These are phyloP conservation scores for Hycleus phaleratus DNA, from an alignment of 1,140 invertebrate genomes.

Conservation along the genomic window DNA sequence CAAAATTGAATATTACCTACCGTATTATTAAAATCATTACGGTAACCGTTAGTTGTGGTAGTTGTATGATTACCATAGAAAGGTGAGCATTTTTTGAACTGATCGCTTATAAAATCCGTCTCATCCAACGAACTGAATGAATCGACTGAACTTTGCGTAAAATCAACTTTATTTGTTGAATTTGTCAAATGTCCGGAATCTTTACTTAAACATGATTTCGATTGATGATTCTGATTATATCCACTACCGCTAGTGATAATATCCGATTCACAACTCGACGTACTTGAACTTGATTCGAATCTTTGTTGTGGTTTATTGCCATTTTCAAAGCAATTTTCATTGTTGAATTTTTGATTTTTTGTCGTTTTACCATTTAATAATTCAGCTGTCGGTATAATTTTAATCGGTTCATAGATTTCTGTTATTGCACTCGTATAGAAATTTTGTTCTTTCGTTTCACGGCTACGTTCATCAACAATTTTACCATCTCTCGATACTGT, in stretches of 20 bases:
- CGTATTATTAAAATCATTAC: conserved; percentile 19
- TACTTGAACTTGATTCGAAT: conserved; percentile 37
- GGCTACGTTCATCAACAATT: conserved; percentile 61
- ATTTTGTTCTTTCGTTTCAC: conserved; percentile 67
- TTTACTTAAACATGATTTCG: conserved; percentile 33
- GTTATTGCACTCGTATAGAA: conserved; percentile 60
- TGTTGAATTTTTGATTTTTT: conserved; percentile 9
- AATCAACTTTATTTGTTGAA: conserved; percentile 36
- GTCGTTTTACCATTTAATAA: conserved; percentile 27
- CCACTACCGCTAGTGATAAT: conserved; percentile 1
- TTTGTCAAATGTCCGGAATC: conserved; percentile 37
- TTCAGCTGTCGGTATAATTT: conserved; percentile 43
- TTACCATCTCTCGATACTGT: conserved; percentile 60
- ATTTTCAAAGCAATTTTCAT: conserved; percentile 20
- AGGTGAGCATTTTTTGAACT: conserved; percentile 28
- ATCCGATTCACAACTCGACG: conserved; percentile 39
- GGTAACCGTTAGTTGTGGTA: conserved; percentile 19
- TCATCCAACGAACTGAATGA: conserved; percentile 40
- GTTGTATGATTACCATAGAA: conserved; percentile 10
- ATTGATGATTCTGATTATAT: conserved; percentile 7
- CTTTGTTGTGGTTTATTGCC: conserved; percentile 13
- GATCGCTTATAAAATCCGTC: conserved; percentile 36
- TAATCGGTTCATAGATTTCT: conserved; percentile 61
- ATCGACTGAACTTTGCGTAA: conserved; percentile 36
- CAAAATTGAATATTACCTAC: conserved; percentile 1